Evolutionary conservation across 2,888 invertebrate species (phyloP).

Genomic region (Mythimna ferrago): DNA sequence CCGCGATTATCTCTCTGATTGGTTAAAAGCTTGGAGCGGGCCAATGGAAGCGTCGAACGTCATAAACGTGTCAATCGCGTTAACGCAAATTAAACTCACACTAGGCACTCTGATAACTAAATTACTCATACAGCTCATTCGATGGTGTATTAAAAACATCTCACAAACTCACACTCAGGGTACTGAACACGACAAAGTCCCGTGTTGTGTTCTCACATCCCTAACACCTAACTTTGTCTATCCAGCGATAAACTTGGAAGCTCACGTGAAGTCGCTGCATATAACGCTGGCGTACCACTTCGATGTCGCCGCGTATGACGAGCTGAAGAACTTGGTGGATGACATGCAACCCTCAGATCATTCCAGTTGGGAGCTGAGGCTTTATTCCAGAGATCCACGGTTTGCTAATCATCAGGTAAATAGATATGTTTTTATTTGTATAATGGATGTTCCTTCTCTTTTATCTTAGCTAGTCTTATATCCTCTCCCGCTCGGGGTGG

Average conservation of each 20-base stretch:
- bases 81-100: too few relatives aligned
- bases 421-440: not conserved
- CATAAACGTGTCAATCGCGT: too few relatives aligned
- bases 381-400: conserved; percentile 96
- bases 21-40: too few relatives aligned
- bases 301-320: conserved; percentile 92
- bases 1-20: too few relatives aligned
- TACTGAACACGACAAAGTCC: too few relatives aligned
- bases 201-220: too few relatives aligned
- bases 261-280: conserved; percentile 96
- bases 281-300: conserved; percentile 97
- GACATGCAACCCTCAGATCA: conserved; percentile 92
- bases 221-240: conserved; percentile 55
- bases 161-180: too few relatives aligned
- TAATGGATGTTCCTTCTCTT: not conserved
- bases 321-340: conserved; percentile 94
- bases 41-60: too few relatives aligned
- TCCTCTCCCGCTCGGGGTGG: too few relatives aligned
- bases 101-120: too few relatives aligned
- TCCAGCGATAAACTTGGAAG: conserved; percentile 93
- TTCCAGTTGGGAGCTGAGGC: conserved; percentile 95
- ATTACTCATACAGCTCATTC: too few relatives aligned
- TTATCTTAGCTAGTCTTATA: not conserved
- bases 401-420: conserved; percentile 92
- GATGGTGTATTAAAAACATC: too few relatives aligned